Evolutionary conservation across 2,888 invertebrate genomes (phyloP).

Genomic region (Caenorhabditis zanzibari): DNA sequence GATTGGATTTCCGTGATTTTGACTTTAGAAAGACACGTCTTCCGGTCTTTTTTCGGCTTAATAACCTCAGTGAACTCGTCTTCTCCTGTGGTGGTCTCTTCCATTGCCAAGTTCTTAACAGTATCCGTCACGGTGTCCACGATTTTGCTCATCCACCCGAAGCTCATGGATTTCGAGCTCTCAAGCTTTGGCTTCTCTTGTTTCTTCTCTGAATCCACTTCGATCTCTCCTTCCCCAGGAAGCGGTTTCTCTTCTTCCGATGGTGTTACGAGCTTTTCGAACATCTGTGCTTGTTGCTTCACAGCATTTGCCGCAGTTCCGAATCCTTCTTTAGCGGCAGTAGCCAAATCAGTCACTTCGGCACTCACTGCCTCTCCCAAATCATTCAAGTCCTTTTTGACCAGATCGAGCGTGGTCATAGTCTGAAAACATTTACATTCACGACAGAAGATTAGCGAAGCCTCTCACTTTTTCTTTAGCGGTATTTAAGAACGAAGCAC

Average conservation of each 20-base stretch:
- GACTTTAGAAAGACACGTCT: conserved; percentile 64
- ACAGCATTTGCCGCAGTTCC: conserved; percentile 70
- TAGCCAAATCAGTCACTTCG: conserved; percentile 78
- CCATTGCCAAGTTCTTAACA: conserved; percentile 79
- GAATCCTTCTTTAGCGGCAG: conserved; percentile 73
- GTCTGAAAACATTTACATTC: conserved; percentile 73
- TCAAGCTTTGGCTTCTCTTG: conserved; percentile 24
- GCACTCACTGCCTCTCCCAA: conserved; percentile 79
- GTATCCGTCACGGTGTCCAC: conserved; percentile 71
- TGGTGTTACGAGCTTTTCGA: conserved; percentile 78
- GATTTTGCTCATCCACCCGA: conserved; percentile 78
- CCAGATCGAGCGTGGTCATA: conserved; percentile 79
- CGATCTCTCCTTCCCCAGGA: conserved; percentile 39
- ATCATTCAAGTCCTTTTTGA: conserved; percentile 82
- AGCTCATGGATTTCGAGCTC: conserved; percentile 56
- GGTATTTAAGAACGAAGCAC: conserved; percentile 75
- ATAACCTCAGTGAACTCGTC: conserved; percentile 78
- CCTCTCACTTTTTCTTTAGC: conserved; percentile 78
- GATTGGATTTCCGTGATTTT: conserved; percentile 75
- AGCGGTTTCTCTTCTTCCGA: conserved; percentile 67
- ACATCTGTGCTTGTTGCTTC: conserved; percentile 79
- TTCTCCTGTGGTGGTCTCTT: conserved; percentile 81
- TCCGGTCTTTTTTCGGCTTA: conserved; percentile 68
- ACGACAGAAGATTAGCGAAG: too few relatives aligned
- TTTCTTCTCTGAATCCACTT: not conserved